Base-by-base conservation (phyloP, 1,140 invertebrate species). In the Bombus consobrinus region DNA sequence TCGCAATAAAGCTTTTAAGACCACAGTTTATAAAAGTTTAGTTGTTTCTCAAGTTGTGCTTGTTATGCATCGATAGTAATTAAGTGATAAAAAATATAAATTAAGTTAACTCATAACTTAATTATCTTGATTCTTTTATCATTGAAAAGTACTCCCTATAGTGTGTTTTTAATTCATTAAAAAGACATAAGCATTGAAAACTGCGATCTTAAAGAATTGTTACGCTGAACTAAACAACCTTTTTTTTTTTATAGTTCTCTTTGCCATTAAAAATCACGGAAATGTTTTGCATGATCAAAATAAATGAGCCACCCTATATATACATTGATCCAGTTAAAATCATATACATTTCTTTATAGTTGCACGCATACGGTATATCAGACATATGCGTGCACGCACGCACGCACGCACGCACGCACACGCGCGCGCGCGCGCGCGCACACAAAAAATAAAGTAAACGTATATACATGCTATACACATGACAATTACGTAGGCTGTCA, bases 311-410 rank as follows among this genome's bases (percentile, higher is more conserved):
- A 80, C 15, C 28, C 25, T 80, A 28, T 80, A 64, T 41, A 59
- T 39, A 59, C 39, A 57, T 71, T 10, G 37, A 78, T 78, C 59
- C 47, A 43, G 39, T 84, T 68, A 84, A 79, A 84, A 69, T 71
- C 53, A 84, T 47, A 79, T 75, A 84, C 66, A 79, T 47, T 47
- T 68, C 57, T 79, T 79, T 71, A 79, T 79, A 71, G 15, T 66
- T 59, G 66, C 53, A 10, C 59, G 25, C 28, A 9, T 69, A 59
- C 10, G 34, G 28, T 57, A 41, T 41, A 47, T 39, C 22, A 34
- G 62, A 34, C 59, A 62, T 73, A 34, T 73, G 39, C 64, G n/a
- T 32, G 59, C 22, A 62, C 13, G n/a, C 68, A 32, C 68, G 10
- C 64, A n/a, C 73, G 10, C 10, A 74, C 41, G 39, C 62, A 64